Percentiles rank a stretch among this genome's conserved stretches.
These are phyloP conservation scores for Rhinatrema bivittatum DNA, from an alignment of 2,797 vertebrate species.

Conservation along the genomic window DNA sequence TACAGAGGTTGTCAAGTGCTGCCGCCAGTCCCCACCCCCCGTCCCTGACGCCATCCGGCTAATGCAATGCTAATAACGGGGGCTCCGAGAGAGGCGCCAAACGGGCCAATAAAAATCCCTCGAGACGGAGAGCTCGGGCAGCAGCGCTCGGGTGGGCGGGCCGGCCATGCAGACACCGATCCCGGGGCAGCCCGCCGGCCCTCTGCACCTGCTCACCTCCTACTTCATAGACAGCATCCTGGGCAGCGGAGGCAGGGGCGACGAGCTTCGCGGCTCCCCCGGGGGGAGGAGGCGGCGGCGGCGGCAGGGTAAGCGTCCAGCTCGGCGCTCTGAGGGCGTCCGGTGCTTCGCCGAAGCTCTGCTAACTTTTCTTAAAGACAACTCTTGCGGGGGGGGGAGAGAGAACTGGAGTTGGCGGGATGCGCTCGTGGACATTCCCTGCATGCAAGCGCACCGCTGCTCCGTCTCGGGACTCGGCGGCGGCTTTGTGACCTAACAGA, in stretches of 20 bases:
- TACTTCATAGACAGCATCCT: constrained; percentile 49
- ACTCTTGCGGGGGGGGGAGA: no score
- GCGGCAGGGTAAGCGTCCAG: neutral
- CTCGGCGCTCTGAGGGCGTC: no score
- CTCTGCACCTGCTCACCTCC: constrained; percentile 37
- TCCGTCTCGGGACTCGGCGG: no score
- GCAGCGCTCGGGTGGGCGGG: neutral
- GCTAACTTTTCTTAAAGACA: no score
- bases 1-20: neutral
- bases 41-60: constrained; percentile 20
- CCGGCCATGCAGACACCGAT: constrained; percentile 3
- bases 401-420: no score
- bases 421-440: no score
- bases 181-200: constrained; percentile 15
- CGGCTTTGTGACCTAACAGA: no score
- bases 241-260: constrained; percentile 16
- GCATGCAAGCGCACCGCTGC: no score
- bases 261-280: no score
- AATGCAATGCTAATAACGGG: constrained; percentile 29
- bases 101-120: constrained; percentile 30
- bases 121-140: neutral
- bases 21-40: constrained; percentile 28
- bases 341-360: no score
- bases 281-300: neutral
- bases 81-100: constrained; percentile 19